Conservation (phyloP, 2,888 invertebrate genomes). For the Bruchidius siliquastri region DNA sequence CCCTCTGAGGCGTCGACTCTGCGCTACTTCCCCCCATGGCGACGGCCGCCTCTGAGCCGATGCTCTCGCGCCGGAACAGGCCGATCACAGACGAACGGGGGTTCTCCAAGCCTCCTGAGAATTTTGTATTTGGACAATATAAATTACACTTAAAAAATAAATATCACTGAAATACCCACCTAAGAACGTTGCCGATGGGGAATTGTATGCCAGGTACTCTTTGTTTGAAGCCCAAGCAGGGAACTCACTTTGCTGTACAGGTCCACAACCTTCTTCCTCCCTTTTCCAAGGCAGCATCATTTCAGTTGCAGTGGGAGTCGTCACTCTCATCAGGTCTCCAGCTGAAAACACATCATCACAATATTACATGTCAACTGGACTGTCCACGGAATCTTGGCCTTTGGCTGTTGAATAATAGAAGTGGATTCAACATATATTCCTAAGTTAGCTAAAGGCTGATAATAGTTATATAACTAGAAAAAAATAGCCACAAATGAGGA, state of each 20-base stretch:
- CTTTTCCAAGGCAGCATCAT: conserved; percentile 91
- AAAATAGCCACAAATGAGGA: too few species aligned
- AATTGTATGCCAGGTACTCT: conserved; percentile 86
- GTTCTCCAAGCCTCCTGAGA: conserved; percentile 77
- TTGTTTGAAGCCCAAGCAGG: conserved; percentile 95
- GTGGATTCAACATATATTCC: too few species aligned
- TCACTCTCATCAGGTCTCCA: conserved; percentile 68
- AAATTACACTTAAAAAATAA: too few species aligned
- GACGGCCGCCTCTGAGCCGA: conserved; percentile 58
- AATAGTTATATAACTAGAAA: too few species aligned
- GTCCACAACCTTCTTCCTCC: conserved; percentile 66
- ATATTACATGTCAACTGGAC: not conserved
- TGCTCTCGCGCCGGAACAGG: conserved; percentile 79
- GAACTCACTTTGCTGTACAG: conserved; percentile 72
- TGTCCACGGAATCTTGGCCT: too few species aligned
- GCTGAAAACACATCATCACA: conserved; percentile 38
- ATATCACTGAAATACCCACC: conserved; percentile 61
- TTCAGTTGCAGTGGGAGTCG: conserved; percentile 85
- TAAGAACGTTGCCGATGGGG: conserved; percentile 86
- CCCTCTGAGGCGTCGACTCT: conserved; percentile 45
- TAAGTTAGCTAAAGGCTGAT: too few species aligned
- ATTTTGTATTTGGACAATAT: too few species aligned
- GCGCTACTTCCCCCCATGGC: conserved; percentile 41
- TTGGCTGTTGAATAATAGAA: too few species aligned
- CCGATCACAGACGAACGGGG: conserved; percentile 88